Evolutionary conservation across 2,113 vertebrate species (phyloP), one percentile per base, ranked within the genome.

Genomic region (Leptobrachium ailaonicum): DNA sequence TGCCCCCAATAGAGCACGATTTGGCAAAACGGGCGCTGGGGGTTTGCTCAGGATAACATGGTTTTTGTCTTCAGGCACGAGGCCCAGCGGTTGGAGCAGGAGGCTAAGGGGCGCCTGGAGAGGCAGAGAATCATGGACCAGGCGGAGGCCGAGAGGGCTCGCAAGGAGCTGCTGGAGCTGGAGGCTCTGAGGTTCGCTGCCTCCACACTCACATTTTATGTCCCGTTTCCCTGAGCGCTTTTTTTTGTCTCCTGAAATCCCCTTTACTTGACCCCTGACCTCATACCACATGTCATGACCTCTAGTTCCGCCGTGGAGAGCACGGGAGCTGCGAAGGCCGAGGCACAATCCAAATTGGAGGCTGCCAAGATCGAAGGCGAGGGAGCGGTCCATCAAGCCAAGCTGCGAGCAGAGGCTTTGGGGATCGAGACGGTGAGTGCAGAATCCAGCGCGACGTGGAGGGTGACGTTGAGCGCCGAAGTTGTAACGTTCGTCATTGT

Each of bases 51-150:
- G 20, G 20, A 32, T 54, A 54, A 54, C 50, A 54, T 6, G 41
- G 14, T 20, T 13, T 50, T 11, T 10, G 14, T 53, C 41, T 76
- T 13, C 84, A 97, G 96, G 53, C 95, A 97, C 0, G 95, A 97
- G 85, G 96, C 95, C 0, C 95, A 96, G 90, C 92, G 95, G 53
- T 85, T 97, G 71, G 96, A 95, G 83, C 96, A 97, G 85, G 95
- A 97, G 84, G 95, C 96, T 0, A 90, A 90, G 0, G 95, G 96
- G 0, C 93, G 93, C 1, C 91, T 98, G 82, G 95, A 97, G 86
- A 85, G 95, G 11, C 96, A 97, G 93, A 89, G 89, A 54, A 96
- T 97, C 89, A 90, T 90, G 0, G 96, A 97, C 87, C 96, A 97
- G 84, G 93, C 94, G 0, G 90, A 96, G 85, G 94, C 94, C 0